These are phyloP conservation scores for Piscicola geometra DNA, from an alignment of 2,888 invertebrate genomes.

Conservation along the genomic window DNA sequence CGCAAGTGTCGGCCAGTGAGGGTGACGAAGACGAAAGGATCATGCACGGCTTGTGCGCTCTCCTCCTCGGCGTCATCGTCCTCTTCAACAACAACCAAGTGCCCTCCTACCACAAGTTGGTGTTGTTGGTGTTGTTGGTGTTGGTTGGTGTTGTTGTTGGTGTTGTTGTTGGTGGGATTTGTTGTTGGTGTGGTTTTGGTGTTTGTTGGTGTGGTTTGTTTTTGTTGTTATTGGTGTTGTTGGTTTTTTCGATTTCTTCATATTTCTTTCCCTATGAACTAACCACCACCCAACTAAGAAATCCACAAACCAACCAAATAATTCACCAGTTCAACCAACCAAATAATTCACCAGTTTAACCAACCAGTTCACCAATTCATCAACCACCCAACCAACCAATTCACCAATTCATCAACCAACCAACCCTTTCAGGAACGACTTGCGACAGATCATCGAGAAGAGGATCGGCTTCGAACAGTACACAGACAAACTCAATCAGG, in stretches of 20 bases:
- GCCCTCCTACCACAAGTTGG: constrained; percentile 44
- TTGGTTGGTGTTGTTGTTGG: constrained; percentile 11
- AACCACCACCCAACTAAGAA: too few relatives aligned
- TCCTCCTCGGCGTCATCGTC: constrained; percentile 85
- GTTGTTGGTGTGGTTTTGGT: too few relatives aligned
- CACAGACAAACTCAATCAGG: constrained; percentile 73
- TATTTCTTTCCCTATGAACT: too few relatives aligned
- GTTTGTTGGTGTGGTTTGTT: too few relatives aligned
- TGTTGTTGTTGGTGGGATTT: constrained; percentile 9
- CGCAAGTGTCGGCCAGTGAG: constrained; percentile 63
- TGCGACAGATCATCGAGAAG: constrained; percentile 78
- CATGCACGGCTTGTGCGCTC: constrained; percentile 81
- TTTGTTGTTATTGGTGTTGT: too few relatives aligned
- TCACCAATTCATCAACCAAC: too few relatives aligned
- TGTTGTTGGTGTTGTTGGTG: constrained; percentile 14
- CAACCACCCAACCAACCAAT: too few relatives aligned
- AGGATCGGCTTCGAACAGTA: constrained; percentile 82
- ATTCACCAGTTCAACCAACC: too few relatives aligned
- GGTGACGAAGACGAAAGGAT: constrained; percentile 85
- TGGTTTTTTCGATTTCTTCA: too few relatives aligned
- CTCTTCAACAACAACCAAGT: constrained; percentile 54
- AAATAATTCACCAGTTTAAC: neutral
- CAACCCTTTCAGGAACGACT: constrained; percentile 62
- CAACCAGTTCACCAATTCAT: neutral
- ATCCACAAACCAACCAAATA: too few relatives aligned